phyloP scores from a whole-genome alignment of 64 coral and sea anemone species.

The Montipora foliosa region DNA sequence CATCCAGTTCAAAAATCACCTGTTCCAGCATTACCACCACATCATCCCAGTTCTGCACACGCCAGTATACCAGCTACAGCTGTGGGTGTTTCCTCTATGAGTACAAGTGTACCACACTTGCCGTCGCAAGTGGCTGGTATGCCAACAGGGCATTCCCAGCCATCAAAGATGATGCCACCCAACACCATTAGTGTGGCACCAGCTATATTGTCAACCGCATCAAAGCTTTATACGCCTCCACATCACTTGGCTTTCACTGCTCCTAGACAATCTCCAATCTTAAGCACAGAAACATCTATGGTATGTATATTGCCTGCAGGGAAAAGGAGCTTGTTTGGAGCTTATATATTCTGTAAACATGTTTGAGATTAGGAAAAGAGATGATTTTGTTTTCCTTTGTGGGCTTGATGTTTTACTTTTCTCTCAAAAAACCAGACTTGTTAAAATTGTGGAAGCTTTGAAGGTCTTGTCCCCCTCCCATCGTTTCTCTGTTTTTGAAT shows the following conservation, averaged over 20 bases:
- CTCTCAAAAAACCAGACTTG: too few relatives aligned
- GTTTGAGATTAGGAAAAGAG: too few relatives aligned
- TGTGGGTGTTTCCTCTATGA: conserved; percentile 22
- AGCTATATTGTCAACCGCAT: conserved; percentile 19
- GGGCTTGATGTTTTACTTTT: too few relatives aligned
- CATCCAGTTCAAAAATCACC: conserved; percentile 27
- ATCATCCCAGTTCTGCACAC: conserved; percentile 8
- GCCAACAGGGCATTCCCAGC: conserved; percentile 32
- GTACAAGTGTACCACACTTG: conserved; percentile 22
- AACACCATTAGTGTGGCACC: conserved; percentile 22
- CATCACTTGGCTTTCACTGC: conserved; percentile 40
- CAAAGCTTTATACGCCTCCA: conserved; percentile 21
- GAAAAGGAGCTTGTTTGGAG: too few relatives aligned
- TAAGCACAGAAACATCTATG: conserved; percentile 13
- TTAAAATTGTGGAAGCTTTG: too few relatives aligned
- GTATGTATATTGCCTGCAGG: not conserved
- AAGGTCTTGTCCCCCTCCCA: not conserved
- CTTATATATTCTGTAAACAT: too few relatives aligned
- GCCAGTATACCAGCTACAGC: not conserved
- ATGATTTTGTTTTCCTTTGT: too few relatives aligned
- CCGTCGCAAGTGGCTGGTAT: conserved; percentile 5
- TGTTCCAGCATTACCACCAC: conserved; percentile 33
- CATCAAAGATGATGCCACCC: conserved; percentile 24
- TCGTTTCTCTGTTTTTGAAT: not conserved
- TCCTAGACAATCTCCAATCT: conserved; percentile 26